Percentiles rank a stretch among this genome's conserved stretches.
Evolutionary conservation across 2,888 invertebrate genomes (phyloP).

Genomic region (Dryobotodes eremita): DNA sequence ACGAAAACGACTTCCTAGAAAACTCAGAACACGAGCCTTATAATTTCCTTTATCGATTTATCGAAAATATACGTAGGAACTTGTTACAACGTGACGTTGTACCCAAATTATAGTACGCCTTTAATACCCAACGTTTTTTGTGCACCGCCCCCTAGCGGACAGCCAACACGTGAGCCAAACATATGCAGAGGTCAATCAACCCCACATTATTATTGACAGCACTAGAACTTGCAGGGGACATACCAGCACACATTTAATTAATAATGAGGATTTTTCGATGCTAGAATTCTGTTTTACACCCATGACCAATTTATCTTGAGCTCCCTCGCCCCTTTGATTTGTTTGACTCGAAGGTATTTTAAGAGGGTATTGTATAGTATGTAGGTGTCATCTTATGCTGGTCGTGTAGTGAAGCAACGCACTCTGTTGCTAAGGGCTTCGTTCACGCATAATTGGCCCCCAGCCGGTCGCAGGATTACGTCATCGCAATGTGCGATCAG

Average conservation of each 20-base stretch:
- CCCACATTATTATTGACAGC: conserved; percentile 61
- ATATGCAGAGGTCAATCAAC: conserved; percentile 66
- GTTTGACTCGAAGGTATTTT: conserved; percentile 19
- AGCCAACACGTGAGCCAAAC: conserved; percentile 52
- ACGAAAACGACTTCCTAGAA: background rate
- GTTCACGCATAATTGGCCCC: conserved; percentile 81
- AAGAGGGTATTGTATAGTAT: conserved; percentile 30
- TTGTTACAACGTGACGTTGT: conserved; percentile 24
- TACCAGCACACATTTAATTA: conserved; percentile 66
- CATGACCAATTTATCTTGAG: conserved; percentile 25
- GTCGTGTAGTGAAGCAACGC: conserved; percentile 73
- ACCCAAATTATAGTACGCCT: conserved; percentile 55
- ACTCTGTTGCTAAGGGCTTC: conserved; percentile 84
- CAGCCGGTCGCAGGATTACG: conserved; percentile 81
- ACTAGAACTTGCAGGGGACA: conserved; percentile 63
- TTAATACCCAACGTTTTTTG: conserved; percentile 36
- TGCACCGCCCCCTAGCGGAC: conserved; percentile 47
- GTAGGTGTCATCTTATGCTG: conserved; percentile 55
- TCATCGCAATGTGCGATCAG: conserved; percentile 80
- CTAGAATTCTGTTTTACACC: conserved; percentile 56
- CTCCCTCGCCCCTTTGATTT: conserved; percentile 45
- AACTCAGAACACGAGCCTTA: conserved; percentile 20
- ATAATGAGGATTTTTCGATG: conserved; percentile 65
- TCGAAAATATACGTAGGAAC: conserved; percentile 45
- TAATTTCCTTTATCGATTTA: conserved; percentile 61